Conservation (phyloP, 1,140 invertebrate species). For the Babylonia areolata region DNA sequence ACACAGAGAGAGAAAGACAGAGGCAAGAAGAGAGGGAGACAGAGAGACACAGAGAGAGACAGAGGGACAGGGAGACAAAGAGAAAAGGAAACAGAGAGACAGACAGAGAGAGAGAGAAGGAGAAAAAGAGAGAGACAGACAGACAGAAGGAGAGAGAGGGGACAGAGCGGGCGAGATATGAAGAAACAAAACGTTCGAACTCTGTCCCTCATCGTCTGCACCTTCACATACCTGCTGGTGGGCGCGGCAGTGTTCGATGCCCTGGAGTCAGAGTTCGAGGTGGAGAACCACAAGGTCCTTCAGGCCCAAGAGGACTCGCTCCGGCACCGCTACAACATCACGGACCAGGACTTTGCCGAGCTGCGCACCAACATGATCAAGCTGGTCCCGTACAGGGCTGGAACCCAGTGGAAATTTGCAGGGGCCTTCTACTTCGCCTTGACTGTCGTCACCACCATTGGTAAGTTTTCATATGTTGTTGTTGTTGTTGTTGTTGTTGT, state of each 20-base stretch:
- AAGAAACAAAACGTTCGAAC: conserved; percentile 99
- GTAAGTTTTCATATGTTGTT: no score
- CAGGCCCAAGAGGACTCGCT: conserved; percentile 85
- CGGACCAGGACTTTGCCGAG: conserved; percentile 91
- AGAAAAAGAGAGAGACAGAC: no score
- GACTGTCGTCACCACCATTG: conserved; percentile 99
- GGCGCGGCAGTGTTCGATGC: conserved; percentile 99
- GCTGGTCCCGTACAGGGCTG: conserved; percentile 97
- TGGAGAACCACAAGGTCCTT: conserved; percentile 88
- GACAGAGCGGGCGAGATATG: conserved; percentile 76
- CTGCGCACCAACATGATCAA: conserved; percentile 94
- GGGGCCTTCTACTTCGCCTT: conserved; percentile 99
- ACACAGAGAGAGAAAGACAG: no score
- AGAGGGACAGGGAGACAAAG: no score
- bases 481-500: no score
- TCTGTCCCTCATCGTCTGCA: conserved; percentile 97
- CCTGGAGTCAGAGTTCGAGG: conserved; percentile 96
- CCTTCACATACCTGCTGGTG: conserved; percentile 98
- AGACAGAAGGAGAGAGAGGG: no score
- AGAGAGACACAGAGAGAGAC: no score
- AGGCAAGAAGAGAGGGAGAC: no score
- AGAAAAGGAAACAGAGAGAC: no score
- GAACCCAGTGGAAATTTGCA: conserved; percentile 90
- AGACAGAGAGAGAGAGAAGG: no score
- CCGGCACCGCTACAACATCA: conserved; percentile 95